Base-by-base conservation (phyloP, 2,888 invertebrate genomes). In the Diloba caeruleocephala region DNA sequence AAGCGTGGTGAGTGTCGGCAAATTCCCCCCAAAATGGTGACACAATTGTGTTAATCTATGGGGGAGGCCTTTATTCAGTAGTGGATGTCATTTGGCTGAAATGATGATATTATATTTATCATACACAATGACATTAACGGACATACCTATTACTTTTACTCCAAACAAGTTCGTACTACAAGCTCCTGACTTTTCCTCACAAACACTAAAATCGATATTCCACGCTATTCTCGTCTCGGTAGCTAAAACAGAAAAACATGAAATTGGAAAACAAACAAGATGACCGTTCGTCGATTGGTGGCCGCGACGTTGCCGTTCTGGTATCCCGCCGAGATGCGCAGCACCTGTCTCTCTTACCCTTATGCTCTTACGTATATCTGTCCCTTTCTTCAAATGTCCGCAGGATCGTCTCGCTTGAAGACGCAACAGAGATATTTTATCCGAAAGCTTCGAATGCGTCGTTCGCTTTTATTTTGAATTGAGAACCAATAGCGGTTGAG, bases 401-500 rank as follows among this genome's bases (percentile, higher is more conserved):
- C 90, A 91, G 87, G 89, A 92, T 90, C 86, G 92, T 91, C 83
- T 87, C 89, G 90, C 89, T 92, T 90, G 71, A 90, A 90, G 92
- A 91, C 92, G 87, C 83, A 92, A 89, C 90, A 81, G 89, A 92
- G 92, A 92, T 91, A 90, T 89, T 89, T 88, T 84, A 88, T 88
- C 89, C 87, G 84, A 82, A 85, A 89, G 89, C 90, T 91, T 87
- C 81, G 87, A 86, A 90, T 41, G 51, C 85, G 84, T 53, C 79
- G 85, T 65, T 69, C 71, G 67, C 87, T 88, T 85, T 87, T 84
- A 85, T 90, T 88, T 82, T 70, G 81, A 79, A 76, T 75, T 64
- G 63, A 67, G 74, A 79, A 75, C 88, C 88, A 88, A 87, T 87
- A 78, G 75, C 72, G 79, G 65, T 58, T 64, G 70, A 59, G 38